phyloP scores from a whole-genome alignment of 1,140 invertebrate genomes.

The Olivierus martensii region DNA sequence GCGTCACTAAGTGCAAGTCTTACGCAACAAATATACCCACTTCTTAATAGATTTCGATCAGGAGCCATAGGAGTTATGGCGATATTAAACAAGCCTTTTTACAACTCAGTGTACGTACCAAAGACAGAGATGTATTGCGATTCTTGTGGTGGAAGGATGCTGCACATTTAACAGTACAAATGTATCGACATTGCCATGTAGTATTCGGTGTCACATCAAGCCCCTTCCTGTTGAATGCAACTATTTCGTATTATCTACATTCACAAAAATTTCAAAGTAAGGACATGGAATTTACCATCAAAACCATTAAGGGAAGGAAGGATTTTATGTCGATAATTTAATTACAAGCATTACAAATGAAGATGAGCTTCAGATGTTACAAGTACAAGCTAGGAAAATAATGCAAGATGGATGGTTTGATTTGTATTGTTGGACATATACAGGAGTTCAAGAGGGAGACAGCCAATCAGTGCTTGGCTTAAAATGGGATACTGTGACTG shows the following conservation, averaged over 20 bases:
- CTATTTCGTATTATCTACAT: too few relatives aligned
- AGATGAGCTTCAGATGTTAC: background rate
- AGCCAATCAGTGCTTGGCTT: background rate
- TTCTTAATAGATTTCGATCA: background rate
- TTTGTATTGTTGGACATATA: background rate
- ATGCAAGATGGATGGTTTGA: background rate
- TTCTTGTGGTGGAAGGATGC: too few relatives aligned
- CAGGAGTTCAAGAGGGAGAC: background rate
- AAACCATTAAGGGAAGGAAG: background rate
- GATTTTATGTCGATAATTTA: constrained; percentile 1
- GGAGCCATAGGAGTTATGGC: background rate
- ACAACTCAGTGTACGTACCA: background rate
- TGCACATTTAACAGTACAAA: too few relatives aligned
- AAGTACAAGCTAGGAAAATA: background rate
- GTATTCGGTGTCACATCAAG: too few relatives aligned
- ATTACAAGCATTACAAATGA: background rate
- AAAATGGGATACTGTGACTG: background rate
- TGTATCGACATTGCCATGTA: too few relatives aligned
- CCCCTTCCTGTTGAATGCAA: too few relatives aligned
- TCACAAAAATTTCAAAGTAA: too few relatives aligned
- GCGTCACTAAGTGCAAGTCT: background rate
- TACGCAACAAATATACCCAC: background rate
- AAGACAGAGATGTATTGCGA: constrained; percentile 1
- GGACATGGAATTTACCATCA: background rate
- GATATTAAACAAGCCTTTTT: constrained; percentile 1